These are phyloP conservation scores for Hiodon alosoides DNA, from an alignment of 2,113 vertebrate genomes.

Conservation along the genomic window DNA sequence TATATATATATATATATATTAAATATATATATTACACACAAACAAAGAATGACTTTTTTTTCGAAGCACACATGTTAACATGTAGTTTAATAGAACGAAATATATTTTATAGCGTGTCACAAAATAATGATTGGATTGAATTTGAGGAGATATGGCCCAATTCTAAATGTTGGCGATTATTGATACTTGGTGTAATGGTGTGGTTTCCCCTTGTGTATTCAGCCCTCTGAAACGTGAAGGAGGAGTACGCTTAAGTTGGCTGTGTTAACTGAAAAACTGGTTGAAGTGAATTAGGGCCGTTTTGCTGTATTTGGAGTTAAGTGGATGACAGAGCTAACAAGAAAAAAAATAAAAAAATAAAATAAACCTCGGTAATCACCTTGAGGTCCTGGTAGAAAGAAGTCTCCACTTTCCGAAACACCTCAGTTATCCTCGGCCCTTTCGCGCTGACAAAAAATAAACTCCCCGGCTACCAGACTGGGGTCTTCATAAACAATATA, in stretches of 20 bases:
- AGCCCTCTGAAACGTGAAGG: no score
- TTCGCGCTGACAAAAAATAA: not conserved
- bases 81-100: no score
- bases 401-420: slow-evolving; percentile 4
- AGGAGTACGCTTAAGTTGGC: no score
- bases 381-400: not conserved
- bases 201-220: no score
- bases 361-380: not conserved
- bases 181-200: not conserved
- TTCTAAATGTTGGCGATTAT: not conserved
- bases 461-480: not conserved
- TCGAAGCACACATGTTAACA: no score
- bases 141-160: no score
- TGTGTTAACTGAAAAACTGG: not conserved
- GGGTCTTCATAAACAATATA: not conserved
- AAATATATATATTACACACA: not conserved
- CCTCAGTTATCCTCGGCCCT: not conserved
- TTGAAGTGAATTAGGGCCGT: not conserved
- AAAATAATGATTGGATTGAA: no score
- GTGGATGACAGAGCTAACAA: not conserved
- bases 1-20: no score
- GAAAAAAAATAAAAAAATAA: not conserved
- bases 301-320: not conserved
- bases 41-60: no score
- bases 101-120: no score